Percentiles rank a stretch among this genome's conserved stretches.
These are phyloP conservation scores for Subacronicta megacephala DNA, from an alignment of 2,888 invertebrate genomes.

Conservation along the genomic window DNA sequence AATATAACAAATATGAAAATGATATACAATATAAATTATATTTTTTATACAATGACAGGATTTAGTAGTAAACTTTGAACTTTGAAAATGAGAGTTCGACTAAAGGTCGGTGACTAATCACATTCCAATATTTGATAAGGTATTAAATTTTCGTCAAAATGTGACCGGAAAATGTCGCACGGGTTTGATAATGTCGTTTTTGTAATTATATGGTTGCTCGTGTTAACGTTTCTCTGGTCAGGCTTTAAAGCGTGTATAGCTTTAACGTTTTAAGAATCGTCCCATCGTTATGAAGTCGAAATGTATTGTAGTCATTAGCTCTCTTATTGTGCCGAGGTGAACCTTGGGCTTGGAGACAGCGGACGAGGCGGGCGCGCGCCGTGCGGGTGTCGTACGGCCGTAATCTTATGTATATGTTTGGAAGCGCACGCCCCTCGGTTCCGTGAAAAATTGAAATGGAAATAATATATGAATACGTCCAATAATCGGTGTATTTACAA, in stretches of 20 bases:
- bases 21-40: too few species aligned
- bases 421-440: slow-evolving; percentile 22
- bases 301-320: slow-evolving; percentile 80
- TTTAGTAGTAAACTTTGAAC: slow-evolving; percentile 3
- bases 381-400: slow-evolving; percentile 1
- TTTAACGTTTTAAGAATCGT: slow-evolving; percentile 81
- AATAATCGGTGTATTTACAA: slow-evolving; percentile 73
- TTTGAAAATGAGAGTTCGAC: slow-evolving; percentile 25
- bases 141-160: slow-evolving; percentile 54
- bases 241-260: slow-evolving; percentile 68
- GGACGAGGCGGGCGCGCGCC: slow-evolving; percentile 8
- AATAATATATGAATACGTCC: slow-evolving; percentile 63
- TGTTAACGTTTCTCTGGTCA: slow-evolving; percentile 53
- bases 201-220: slow-evolving; percentile 48
- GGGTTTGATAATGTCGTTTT: slow-evolving; percentile 37
- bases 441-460: slow-evolving; percentile 39
- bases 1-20: slow-evolving; percentile 8
- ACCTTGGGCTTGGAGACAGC: slow-evolving; percentile 45
- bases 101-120: slow-evolving; percentile 32
- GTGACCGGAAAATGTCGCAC: slow-evolving; percentile 55
- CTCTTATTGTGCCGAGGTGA: slow-evolving; percentile 64
- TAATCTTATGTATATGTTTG: slow-evolving; percentile 42
- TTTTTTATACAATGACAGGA: slow-evolving; percentile 7
- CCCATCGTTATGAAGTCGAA: slow-evolving; percentile 83
- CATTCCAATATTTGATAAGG: slow-evolving; percentile 61